Evolutionary conservation across 64 coral and sea anemone genomes (phyloP), one percentile per base, ranked within the genome.

Genomic region (Pachyseris speciosa): DNA sequence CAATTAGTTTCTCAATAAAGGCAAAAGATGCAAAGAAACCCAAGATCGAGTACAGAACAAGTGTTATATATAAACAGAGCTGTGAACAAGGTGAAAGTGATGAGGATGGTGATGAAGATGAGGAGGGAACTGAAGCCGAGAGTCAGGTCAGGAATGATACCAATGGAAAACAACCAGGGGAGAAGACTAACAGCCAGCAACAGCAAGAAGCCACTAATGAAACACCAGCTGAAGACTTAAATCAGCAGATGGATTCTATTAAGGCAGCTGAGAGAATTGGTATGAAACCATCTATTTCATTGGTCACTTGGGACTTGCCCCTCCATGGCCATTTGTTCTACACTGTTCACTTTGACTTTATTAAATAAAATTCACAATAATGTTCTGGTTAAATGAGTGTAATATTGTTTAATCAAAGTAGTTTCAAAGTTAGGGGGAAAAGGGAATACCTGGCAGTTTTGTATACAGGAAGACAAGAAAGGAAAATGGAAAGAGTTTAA

Each of bases 1-100:
- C 94, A 39, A 96, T 96, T n/a, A 96, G 94, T 79, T 96, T 96
- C 80, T 96, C 94, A 11, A 83, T 96, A 28, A 96, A 93, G 65
- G 45, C 91, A 85, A 96, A 96, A 50, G 94, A 93, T 33, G 67
- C 34, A 17, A 83, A 93, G 64, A 96, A 96, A 80, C 94, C 94
- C 9, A 96, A 96, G 58, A 96, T 96, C 29, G 94, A 96, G 41
- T 96, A 96, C 83, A 64, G 94, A 45, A 96, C 90, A 40, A 96
- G 75, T 64, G 94, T 96, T 11, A 89, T 96, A 26, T 96, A 93
- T 29, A 96, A 96, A 86, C 94, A 96, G 43, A 93, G 94, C 67
- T 83, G 61, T 52, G 94, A 88, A 10, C 77, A 91, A 83, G 92
- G 91, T 26, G 90, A 96, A 31, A 92, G 92, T 19, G 94, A 96